These are phyloP conservation scores for Pogoniulus pusillus DNA, from an alignment of 2,797 vertebrate genomes.

Conservation along the genomic window DNA sequence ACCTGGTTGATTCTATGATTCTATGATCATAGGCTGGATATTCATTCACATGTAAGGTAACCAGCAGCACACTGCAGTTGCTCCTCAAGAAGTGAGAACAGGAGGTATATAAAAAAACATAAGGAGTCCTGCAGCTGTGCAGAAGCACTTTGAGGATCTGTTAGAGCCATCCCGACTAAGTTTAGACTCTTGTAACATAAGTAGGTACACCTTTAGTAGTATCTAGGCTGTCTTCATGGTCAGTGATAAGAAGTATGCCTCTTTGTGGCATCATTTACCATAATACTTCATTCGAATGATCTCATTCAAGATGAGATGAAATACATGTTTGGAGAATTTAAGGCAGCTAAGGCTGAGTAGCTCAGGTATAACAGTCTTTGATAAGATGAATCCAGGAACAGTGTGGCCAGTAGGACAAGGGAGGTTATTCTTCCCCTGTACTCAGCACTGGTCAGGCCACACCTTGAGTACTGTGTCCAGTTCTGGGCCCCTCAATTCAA, in stretches of 20 bases:
- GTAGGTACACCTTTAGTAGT: neutral
- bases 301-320: neutral
- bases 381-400: neutral
- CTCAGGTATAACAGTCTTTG: neutral
- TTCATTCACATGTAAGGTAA: neutral
- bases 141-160: neutral
- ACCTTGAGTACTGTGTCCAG: too few species aligned
- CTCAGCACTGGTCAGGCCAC: too few species aligned
- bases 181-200: neutral
- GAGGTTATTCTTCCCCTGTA: too few species aligned
- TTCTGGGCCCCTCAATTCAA: too few species aligned
- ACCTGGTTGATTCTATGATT: too few species aligned
- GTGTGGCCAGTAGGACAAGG: too few species aligned
- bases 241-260: neutral
- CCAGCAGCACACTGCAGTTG: neutral
- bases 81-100: neutral
- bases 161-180: neutral
- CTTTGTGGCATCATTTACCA: neutral
- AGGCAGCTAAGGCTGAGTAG: neutral
- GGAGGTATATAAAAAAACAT: neutral
- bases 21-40: neutral
- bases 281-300: neutral
- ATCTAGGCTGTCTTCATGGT: neutral
- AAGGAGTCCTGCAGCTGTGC: neutral
- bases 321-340: neutral